phyloP scores from a whole-genome alignment of 1,140 invertebrate species.

The Drosophila kohkoa region DNA sequence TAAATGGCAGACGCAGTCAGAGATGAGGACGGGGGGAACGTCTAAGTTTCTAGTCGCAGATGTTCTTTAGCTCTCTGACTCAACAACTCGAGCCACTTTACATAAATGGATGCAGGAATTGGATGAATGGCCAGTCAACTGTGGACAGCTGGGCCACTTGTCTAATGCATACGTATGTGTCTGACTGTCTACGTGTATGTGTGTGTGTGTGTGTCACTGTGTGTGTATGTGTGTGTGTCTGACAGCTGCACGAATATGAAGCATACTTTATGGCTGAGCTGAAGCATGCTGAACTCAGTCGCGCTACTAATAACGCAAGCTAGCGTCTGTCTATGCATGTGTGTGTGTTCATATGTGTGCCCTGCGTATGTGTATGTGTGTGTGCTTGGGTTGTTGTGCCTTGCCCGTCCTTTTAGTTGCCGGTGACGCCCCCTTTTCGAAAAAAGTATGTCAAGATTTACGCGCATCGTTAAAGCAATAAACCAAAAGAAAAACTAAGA shows the following conservation, averaged over 20 bases:
- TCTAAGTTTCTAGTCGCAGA: slow-evolving; percentile 10
- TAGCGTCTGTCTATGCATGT: slow-evolving; percentile 13
- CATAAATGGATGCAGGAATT: slow-evolving; percentile 52
- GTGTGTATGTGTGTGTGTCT: slow-evolving; percentile 8
- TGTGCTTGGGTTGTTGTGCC: background rate
- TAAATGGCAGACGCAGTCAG: slow-evolving; percentile 9
- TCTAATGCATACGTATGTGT: slow-evolving; percentile 29
- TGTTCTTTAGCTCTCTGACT: slow-evolving; percentile 12
- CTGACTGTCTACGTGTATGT: background rate
- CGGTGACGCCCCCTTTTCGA: slow-evolving; percentile 25
- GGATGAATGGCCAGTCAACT: slow-evolving; percentile 55
- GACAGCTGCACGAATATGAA: slow-evolving; percentile 41
- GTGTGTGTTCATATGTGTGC: background rate
- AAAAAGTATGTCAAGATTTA: slow-evolving; percentile 81
- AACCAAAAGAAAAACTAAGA: slow-evolving; percentile 49
- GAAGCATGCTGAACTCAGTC: slow-evolving; percentile 34
- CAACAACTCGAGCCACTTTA: slow-evolving; percentile 46
- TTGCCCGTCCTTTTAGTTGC: slow-evolving; percentile 24
- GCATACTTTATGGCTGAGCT: slow-evolving; percentile 52
- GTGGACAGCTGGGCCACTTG: slow-evolving; percentile 47
- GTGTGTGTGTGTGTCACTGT: background rate
- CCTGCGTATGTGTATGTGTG: slow-evolving; percentile 11
- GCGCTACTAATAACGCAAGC: slow-evolving; percentile 61
- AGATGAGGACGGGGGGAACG: background rate
- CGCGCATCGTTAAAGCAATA: slow-evolving; percentile 78